A percentile compares a stretch with the other conserved stretches of the same genome.
Conservation (phyloP, 2,888 invertebrate species). For the Apodemia zela region DNA sequence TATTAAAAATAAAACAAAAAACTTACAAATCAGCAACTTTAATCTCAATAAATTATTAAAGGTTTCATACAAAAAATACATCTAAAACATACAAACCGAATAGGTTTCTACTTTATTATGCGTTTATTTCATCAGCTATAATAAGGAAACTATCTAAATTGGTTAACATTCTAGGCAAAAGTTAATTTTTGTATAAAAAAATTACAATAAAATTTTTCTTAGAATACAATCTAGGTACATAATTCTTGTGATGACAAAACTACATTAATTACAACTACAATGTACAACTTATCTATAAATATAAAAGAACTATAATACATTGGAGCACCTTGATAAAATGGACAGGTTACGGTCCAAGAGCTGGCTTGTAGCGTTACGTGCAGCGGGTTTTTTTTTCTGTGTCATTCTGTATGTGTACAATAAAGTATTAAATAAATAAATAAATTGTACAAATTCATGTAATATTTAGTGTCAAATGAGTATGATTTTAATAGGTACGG, state of each 20-base stretch:
- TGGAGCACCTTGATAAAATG: slow-evolving; percentile 1
- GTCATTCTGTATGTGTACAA: too few relatives aligned
- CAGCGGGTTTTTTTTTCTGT: neutral
- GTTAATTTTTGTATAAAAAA: slow-evolving; percentile 23
- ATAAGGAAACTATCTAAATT: slow-evolving; percentile 46
- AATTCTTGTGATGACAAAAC: slow-evolving; percentile 12
- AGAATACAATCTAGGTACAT: slow-evolving; percentile 1
- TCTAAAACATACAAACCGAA: slow-evolving; percentile 39
- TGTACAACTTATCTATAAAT: slow-evolving; percentile 16
- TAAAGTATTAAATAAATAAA: neutral
- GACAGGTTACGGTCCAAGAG: neutral
- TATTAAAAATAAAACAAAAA: slow-evolving; percentile 35
- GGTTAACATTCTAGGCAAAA: slow-evolving; percentile 38
- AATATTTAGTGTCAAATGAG: too few relatives aligned
- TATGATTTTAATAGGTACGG: too few relatives aligned
- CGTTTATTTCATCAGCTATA: slow-evolving; percentile 53
- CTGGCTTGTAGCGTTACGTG: neutral
- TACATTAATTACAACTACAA: slow-evolving; percentile 10
- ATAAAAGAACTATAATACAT: slow-evolving; percentile 4
- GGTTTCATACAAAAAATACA: slow-evolving; percentile 66
- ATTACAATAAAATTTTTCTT: slow-evolving; percentile 16
- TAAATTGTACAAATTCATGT: neutral
- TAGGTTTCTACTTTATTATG: slow-evolving; percentile 35
- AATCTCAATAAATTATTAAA: slow-evolving; percentile 65
- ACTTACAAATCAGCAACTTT: slow-evolving; percentile 58